phyloP scores from a whole-genome alignment of 2,113 vertebrate species.

The Etheostoma spectabile region DNA sequence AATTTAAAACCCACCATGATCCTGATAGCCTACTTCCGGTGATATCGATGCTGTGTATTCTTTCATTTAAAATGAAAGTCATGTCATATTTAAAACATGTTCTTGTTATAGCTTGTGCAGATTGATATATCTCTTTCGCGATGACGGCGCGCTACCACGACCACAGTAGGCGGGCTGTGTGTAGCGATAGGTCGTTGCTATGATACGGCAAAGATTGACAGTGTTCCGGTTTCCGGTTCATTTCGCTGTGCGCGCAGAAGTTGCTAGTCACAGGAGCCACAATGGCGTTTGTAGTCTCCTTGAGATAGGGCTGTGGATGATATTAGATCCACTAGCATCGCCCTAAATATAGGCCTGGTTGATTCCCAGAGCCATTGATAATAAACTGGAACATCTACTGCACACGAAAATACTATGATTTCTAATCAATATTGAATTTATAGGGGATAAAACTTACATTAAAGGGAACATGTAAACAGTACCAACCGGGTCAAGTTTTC shows the following conservation, averaged over 20 bases:
- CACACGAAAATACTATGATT: slow-evolving; percentile 88
- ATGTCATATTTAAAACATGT: background rate
- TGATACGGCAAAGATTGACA: slow-evolving; percentile 75
- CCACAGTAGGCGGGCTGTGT: slow-evolving; percentile 59
- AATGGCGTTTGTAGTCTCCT: slow-evolving; percentile 87
- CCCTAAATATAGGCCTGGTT: slow-evolving; percentile 87
- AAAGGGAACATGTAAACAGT: slow-evolving; percentile 88
- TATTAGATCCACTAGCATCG: slow-evolving; percentile 89
- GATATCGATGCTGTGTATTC: background rate
- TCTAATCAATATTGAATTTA: slow-evolving; percentile 83
- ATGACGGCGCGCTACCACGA: slow-evolving; percentile 25
- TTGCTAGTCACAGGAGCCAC: slow-evolving; percentile 82
- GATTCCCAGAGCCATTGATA: slow-evolving; percentile 87
- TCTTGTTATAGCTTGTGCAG: background rate
- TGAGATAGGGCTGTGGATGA: slow-evolving; percentile 85
- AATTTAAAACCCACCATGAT: background rate
- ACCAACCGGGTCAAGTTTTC: slow-evolving; percentile 88
- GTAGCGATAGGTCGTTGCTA: slow-evolving; percentile 72
- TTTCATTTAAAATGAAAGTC: background rate
- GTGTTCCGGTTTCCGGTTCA: slow-evolving; percentile 69
- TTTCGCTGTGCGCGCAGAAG: slow-evolving; percentile 68
- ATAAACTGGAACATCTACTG: slow-evolving; percentile 88
- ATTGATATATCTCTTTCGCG: background rate
- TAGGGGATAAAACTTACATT: slow-evolving; percentile 84
- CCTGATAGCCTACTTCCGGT: no score